Conservation (phyloP, 2,113 vertebrate genomes). For the Xyrauchen texanus region DNA sequence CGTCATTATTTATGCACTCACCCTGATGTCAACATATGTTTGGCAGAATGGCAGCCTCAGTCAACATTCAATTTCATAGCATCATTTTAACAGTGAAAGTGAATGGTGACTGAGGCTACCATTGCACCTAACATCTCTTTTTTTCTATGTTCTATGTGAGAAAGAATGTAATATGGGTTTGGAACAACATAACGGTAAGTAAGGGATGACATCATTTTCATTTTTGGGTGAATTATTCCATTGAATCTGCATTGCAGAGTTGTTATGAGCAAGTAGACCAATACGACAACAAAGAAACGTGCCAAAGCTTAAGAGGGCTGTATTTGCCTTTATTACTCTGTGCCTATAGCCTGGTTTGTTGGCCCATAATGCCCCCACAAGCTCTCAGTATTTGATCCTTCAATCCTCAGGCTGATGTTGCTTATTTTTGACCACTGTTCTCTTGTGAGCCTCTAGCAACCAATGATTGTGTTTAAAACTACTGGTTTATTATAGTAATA, state of each 20-base stretch:
- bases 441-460: conserved; percentile 70
- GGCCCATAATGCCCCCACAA: conserved; percentile 59
- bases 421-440: conserved; percentile 70
- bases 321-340: conserved; percentile 45
- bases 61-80: no score
- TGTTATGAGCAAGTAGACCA: background rate
- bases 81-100: no score
- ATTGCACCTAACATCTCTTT: no score
- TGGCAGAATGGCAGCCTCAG: no score
- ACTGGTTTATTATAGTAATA: conserved; percentile 53
- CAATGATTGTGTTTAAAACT: conserved; percentile 69
- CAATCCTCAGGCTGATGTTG: conserved; percentile 60
- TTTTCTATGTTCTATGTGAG: no score
- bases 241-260: background rate
- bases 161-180: no score
- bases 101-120: no score
- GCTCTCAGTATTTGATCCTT: conserved; percentile 74
- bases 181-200: no score
- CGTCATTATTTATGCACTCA: no score
- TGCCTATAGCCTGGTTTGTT: conserved; percentile 34
- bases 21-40: no score
- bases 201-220: no score
- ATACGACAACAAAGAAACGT: background rate
- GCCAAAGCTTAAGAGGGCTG: conserved; percentile 34
- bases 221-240: no score